Evolutionary conservation across 2,113 vertebrate species (phyloP), one percentile per base, ranked within the genome.

Genomic region (Cololabis saira): DNA sequence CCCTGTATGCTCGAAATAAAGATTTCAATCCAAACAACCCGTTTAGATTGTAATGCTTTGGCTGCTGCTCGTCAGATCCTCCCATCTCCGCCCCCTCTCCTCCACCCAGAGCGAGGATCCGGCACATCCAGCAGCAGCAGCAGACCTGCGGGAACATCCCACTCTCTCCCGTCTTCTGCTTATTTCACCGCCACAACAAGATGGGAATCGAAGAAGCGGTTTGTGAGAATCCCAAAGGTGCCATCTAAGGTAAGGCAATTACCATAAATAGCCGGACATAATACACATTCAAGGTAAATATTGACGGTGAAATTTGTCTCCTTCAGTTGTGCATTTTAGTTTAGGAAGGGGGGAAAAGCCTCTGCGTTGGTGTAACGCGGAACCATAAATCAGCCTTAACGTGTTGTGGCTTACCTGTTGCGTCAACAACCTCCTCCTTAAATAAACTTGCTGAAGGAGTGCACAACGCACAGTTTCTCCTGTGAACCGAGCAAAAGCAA

Each of bases 171-270:
- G 33, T 37, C 33, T 11, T 37, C 5, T 22, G 17, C 51, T 48
- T 3, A 5, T 18, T 12, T 16, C 1, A 16, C 14, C 10, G 9
- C 7, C 27, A 22, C 55, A 18, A 7, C 19, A 61, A 53, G 41
- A 74, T 71, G 70, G 63, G 17, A 56, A n/a, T 21, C 1, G n/a
- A 10, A 22, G 27, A 21, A 62, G n/a, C 43, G 0, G 1, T 14
- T 16, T 54, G 16, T 42, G 51, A 44, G 1, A 19, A 62, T 13
- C 1, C 54, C 18, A 19, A 52, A 33, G 43, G 45, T 1, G 21
- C 44, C n/a, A 56, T 63, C 12, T 68, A 45, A 76, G 76, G 81
- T 82, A 75, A n/a, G 47, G 68, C 17, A 62, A 43, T 30, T 19
- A 17, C 9, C 7, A 22, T 2, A 43, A n/a, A 50, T 2, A 13